phyloP scores from a whole-genome alignment of 2,797 vertebrate genomes.

The Cossypha heuglini region DNA sequence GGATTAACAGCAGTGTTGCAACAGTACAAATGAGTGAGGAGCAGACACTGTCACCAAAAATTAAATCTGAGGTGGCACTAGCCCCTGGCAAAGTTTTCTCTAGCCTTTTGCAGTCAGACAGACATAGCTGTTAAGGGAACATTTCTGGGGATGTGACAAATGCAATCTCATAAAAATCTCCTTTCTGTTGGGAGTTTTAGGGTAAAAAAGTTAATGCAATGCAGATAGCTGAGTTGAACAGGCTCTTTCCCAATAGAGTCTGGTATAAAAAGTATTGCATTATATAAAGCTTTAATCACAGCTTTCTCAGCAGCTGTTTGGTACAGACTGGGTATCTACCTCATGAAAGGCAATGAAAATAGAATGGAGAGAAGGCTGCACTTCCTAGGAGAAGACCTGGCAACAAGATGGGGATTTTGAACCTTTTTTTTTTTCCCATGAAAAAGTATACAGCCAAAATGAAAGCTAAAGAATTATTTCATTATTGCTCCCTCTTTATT shows the following conservation, averaged over 20 bases:
- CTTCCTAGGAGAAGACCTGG: neutral
- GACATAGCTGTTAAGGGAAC: neutral
- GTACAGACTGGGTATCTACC: neutral
- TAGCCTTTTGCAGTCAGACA: conserved; percentile 8
- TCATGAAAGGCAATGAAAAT: neutral
- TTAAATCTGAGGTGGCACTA: conserved; percentile 30
- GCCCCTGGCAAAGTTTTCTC: conserved; percentile 4
- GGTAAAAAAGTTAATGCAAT: conserved; percentile 3
- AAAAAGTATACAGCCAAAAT: neutral
- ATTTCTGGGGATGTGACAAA: conserved; percentile 11
- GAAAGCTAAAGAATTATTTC: neutral
- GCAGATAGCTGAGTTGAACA: neutral
- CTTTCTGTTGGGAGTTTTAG: neutral
- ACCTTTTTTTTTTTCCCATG: neutral
- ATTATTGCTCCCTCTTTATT: neutral
- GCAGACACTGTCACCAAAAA: neutral
- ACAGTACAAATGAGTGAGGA: neutral
- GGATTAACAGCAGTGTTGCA: neutral
- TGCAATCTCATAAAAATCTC: neutral
- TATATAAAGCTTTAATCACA: neutral
- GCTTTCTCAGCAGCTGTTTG: conserved; percentile 4
- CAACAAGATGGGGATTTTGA: neutral
- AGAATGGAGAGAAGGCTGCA: neutral
- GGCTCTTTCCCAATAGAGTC: neutral
- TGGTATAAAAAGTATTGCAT: neutral